Evolutionary conservation across 2,888 invertebrate species (phyloP).

Genomic region (Rhamphomyia laevipes): DNA sequence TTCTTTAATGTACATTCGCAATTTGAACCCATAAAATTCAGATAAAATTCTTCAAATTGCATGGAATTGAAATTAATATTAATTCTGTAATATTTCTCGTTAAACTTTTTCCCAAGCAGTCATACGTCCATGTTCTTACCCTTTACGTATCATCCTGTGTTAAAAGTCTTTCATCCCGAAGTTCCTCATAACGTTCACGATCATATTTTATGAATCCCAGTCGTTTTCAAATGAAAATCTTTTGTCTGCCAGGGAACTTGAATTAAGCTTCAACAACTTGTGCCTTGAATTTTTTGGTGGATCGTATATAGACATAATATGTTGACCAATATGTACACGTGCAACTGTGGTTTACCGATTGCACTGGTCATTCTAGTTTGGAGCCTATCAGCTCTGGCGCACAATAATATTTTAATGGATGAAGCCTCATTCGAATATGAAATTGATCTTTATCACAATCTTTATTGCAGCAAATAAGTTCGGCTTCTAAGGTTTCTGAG

Average conservation of each 20-base stretch:
- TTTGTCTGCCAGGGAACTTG: slow-evolving; percentile 99
- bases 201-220: slow-evolving; percentile 99
- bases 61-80: too few species aligned
- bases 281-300: slow-evolving; percentile 90
- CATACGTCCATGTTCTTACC: slow-evolving; percentile 90
- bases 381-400: slow-evolving; percentile 99
- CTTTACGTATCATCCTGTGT: slow-evolving; percentile 86
- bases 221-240: slow-evolving; percentile 96
- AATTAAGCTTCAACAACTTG: slow-evolving; percentile 98
- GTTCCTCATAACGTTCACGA: slow-evolving; percentile 73
- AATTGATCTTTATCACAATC: slow-evolving; percentile 99
- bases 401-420: slow-evolving; percentile 99
- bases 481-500: slow-evolving; percentile 97
- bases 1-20: too few species aligned
- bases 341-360: slow-evolving; percentile 99
- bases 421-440: slow-evolving; percentile 95
- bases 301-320: slow-evolving; percentile 97
- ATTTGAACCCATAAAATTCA: too few species aligned
- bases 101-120: slow-evolving; percentile 83
- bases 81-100: slow-evolving; percentile 32
- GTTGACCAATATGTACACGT: slow-evolving; percentile 96
- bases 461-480: slow-evolving; percentile 99
- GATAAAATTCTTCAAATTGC: too few species aligned
- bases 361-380: slow-evolving; percentile 99
- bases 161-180: slow-evolving; percentile 71